Percentiles rank a stretch among this genome's conserved stretches.
phyloP scores from a whole-genome alignment of 2,888 invertebrate species.

The Rhagonycha lutea region DNA sequence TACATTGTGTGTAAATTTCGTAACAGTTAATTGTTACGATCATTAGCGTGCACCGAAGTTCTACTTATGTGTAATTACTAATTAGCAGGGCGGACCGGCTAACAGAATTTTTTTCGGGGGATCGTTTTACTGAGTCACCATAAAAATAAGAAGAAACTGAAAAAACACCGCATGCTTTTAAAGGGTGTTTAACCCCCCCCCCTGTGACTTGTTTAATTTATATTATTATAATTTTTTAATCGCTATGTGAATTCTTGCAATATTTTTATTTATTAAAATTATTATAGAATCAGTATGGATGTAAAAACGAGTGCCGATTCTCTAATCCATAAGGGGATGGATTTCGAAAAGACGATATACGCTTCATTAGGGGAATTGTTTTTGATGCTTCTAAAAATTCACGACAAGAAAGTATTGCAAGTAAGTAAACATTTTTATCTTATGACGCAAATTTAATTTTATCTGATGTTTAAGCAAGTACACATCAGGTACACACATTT shows the following conservation, averaged over 20 bases:
- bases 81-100: too few species aligned
- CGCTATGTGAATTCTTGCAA: not conserved
- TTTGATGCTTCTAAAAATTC: slow-evolving; percentile 43
- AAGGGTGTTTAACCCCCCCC: too few species aligned
- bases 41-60: too few species aligned
- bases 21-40: too few species aligned
- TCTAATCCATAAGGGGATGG: not conserved
- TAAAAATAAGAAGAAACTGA: too few species aligned
- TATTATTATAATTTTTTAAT: not conserved
- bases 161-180: too few species aligned
- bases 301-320: not conserved
- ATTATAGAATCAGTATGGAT: not conserved
- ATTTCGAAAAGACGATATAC: slow-evolving; percentile 41
- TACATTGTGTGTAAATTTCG: too few species aligned
- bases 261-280: not conserved
- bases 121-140: too few species aligned
- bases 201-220: not conserved
- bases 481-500: not conserved
- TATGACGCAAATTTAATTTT: not conserved
- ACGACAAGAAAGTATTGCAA: slow-evolving; percentile 48
- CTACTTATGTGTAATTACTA: too few species aligned
- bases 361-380: slow-evolving; percentile 46
- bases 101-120: too few species aligned
- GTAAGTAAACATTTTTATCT: slow-evolving; percentile 37
- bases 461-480: not conserved